Percentiles rank a stretch among this genome's conserved stretches.
Evolutionary conservation across 2,797 vertebrate species (phyloP).

Genomic region (Sebastolobus altivelis): DNA sequence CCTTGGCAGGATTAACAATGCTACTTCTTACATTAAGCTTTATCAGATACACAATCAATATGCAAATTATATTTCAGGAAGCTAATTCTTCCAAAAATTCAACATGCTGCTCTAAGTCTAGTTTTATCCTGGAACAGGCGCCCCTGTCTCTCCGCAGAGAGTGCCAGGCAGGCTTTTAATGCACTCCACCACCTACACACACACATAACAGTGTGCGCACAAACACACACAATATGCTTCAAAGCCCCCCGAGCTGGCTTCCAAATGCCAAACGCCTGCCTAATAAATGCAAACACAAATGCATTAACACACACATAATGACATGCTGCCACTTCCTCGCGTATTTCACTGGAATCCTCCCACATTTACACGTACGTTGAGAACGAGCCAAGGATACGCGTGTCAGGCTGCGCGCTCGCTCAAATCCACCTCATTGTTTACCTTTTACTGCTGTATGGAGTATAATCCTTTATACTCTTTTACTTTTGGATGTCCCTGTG

Average conservation of each 20-base stretch:
- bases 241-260: conserved; percentile 56
- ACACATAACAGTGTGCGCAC: conserved; percentile 27
- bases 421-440: conserved; percentile 35
- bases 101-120: conserved; percentile 75
- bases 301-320: conserved; percentile 50
- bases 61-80: conserved; percentile 58
- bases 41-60: conserved; percentile 66
- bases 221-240: conserved; percentile 53
- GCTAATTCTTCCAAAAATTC: conserved; percentile 67
- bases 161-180: conserved; percentile 75
- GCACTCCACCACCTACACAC: conserved; percentile 61
- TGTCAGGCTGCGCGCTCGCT: not conserved
- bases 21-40: conserved; percentile 38
- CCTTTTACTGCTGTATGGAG: not conserved
- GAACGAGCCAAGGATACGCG: conserved; percentile 20
- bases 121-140: conserved; percentile 65
- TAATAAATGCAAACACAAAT: conserved; percentile 69
- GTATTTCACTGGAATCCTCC: conserved; percentile 49
- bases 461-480: conserved; percentile 21
- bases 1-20: conserved; percentile 44
- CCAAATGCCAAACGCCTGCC: conserved; percentile 66
- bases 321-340: conserved; percentile 40
- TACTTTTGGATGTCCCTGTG: conserved; percentile 8
- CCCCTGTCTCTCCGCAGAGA: conserved; percentile 50
- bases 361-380: conserved; percentile 37